A percentile compares a stretch with the other conserved stretches of the same genome.
phyloP scores from a whole-genome alignment of 2,888 invertebrate species.

The Melanchra persicariae region DNA sequence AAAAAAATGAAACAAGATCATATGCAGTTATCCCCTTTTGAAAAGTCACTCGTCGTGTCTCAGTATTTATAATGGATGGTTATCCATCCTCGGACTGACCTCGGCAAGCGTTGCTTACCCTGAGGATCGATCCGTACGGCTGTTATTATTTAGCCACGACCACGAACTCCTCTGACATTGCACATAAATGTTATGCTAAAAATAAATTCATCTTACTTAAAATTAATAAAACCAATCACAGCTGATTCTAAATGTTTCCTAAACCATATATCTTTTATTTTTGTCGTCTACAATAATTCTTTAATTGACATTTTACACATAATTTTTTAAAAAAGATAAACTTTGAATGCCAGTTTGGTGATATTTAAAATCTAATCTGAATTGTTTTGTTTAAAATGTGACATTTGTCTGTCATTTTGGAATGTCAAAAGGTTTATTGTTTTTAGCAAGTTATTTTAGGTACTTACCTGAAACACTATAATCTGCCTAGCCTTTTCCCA shows the following conservation, averaged over 20 bases:
- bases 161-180: too few species aligned
- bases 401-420: slow-evolving; percentile 13
- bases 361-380: slow-evolving; percentile 17
- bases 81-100: too few species aligned
- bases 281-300: slow-evolving; percentile 2
- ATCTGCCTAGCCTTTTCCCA: too few species aligned
- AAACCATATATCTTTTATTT: background rate
- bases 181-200: background rate
- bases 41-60: too few species aligned
- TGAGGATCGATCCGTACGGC: too few species aligned
- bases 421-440: slow-evolving; percentile 32
- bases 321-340: background rate
- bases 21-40: too few species aligned
- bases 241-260: background rate
- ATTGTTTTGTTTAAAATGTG: slow-evolving; percentile 4
- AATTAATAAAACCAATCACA: background rate
- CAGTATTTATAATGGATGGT: too few species aligned
- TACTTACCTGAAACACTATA: too few species aligned
- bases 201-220: background rate
- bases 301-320: slow-evolving; percentile 22
- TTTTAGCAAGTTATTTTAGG: too few species aligned
- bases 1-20: too few species aligned
- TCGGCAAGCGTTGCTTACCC: too few species aligned
- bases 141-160: too few species aligned
- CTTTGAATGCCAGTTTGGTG: slow-evolving; percentile 28